Evolutionary conservation across 2,888 invertebrate genomes (phyloP), one percentile per base, ranked within the genome.

Genomic region (Lottia scabra): DNA sequence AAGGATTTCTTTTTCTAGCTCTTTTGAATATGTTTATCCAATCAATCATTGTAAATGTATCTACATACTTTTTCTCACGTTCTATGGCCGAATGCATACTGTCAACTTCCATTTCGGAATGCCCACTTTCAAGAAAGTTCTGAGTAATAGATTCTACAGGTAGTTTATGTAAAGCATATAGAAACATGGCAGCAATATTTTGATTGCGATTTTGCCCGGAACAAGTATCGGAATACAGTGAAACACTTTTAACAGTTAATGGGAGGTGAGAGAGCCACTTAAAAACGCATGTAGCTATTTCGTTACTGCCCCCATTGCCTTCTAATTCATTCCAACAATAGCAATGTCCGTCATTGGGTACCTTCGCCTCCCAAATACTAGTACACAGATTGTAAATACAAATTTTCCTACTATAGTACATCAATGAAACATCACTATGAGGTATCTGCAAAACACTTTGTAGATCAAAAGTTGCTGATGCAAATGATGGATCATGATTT

Each of bases 351-450:
- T 56, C 48, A 15, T 56, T 56, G 8, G 48, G 48, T 56, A 4
- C 16, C 4, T 15, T n/a, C 3, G 46, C 63, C 2, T 30, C 5
- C n/a, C 63, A 69, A n/a, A 27, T n/a, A n/a, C n/a, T n/a, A n/a
- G n/a, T 46, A 13, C 46, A 63, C 5, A 69, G 63, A 45, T 69
- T 69, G 30, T 69, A 69, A 10, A 64, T 27, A 27, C 45, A 46
- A 8, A 69, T n/a, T 15, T 69, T 69, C 5, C 64, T 38, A 46
- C 46, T 64, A 16, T 69, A 46, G 15, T 69, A 69, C 3, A 69
- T 16, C 12, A 63, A 46, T n/a, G 63, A 46, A 16, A 23, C 69
- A 56, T 19, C 16, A 19, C n/a, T n/a, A n/a, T 19, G 15, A 16
- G 48, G 48, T 56, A 56, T 12, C 8, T 56, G 48, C 12, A 56